Evolutionary conservation across 2,113 vertebrate genomes (phyloP).

Genomic region (Phrynocephalus versicolor): DNA sequence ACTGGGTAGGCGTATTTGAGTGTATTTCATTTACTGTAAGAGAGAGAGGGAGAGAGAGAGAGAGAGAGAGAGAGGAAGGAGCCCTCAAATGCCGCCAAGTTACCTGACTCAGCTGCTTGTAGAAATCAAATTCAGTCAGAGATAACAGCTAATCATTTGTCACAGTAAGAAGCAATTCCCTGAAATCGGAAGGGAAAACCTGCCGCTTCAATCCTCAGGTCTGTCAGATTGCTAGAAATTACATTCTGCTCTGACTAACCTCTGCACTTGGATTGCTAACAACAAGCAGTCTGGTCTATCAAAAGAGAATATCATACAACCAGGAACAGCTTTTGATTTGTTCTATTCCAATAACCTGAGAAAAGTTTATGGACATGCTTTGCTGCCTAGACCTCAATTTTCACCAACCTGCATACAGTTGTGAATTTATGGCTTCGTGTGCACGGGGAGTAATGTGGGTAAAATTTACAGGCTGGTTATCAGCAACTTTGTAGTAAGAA

Average conservation of each 20-base stretch:
- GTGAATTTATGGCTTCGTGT: conserved; percentile 76
- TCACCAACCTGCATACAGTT: conserved; percentile 74
- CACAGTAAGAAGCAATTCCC: conserved; percentile 97
- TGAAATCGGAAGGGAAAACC: conserved; percentile 91
- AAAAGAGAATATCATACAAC: conserved; percentile 85
- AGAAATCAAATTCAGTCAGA: conserved; percentile 93
- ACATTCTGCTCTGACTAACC: conserved; percentile 89
- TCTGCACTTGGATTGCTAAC: conserved; percentile 84
- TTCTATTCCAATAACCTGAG: conserved; percentile 84
- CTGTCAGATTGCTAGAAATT: conserved; percentile 96
- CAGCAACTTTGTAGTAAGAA: conserved; percentile 74
- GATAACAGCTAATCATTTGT: conserved; percentile 99
- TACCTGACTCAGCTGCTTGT: conserved; percentile 97
- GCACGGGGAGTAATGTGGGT: conserved; percentile 69
- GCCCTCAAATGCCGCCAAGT: conserved; percentile 80
- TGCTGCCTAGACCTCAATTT: conserved; percentile 82
- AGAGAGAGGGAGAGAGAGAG: too few species aligned
- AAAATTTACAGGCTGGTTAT: conserved; percentile 82
- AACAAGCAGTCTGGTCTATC: conserved; percentile 85
- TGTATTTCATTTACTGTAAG: conserved; percentile 90
- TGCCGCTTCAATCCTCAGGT: conserved; percentile 88
- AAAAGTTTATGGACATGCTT: conserved; percentile 81
- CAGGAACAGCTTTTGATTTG: conserved; percentile 83
- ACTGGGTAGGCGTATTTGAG: conserved; percentile 38
- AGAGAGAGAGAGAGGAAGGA: not conserved